These are phyloP conservation scores for Salticus scenicus DNA, from an alignment of 2,888 invertebrate species.

Conservation along the genomic window DNA sequence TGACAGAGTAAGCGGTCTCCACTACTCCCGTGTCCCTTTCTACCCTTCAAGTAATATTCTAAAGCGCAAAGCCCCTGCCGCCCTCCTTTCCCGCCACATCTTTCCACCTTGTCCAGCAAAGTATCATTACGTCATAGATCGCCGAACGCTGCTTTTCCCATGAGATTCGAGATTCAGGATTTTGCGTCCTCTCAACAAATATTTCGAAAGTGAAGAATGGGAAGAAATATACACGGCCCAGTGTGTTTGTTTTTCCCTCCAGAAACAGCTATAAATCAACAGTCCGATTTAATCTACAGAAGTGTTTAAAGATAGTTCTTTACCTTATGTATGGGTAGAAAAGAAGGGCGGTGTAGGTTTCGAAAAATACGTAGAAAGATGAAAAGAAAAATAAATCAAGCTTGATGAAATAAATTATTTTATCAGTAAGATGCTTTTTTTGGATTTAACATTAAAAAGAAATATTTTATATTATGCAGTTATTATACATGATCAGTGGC, in stretches of 20 bases:
- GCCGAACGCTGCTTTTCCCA: background rate
- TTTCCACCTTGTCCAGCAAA: background rate
- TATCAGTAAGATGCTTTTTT: too few species aligned
- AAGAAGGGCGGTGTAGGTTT: too few species aligned
- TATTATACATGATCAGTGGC: too few species aligned
- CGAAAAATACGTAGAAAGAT: too few species aligned
- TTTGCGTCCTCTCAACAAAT: background rate
- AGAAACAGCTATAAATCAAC: background rate
- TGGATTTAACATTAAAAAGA: too few species aligned
- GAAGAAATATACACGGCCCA: background rate
- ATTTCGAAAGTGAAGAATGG: conserved; percentile 1
- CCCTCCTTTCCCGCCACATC: background rate
- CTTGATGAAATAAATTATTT: too few species aligned
- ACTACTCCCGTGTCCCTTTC: background rate
- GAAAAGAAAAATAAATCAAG: too few species aligned
- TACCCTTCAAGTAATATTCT: background rate
- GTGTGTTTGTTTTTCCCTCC: background rate
- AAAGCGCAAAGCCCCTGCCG: background rate
- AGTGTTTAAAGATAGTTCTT: background rate
- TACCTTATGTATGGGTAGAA: too few species aligned
- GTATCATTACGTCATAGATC: background rate
- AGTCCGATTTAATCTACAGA: background rate
- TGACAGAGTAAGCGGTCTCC: conserved; percentile 13
- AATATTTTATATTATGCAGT: too few species aligned
- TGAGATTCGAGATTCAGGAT: background rate